These are phyloP conservation scores for Pycnomerus fuliginosus DNA, from an alignment of 2,888 invertebrate genomes.

Conservation along the genomic window DNA sequence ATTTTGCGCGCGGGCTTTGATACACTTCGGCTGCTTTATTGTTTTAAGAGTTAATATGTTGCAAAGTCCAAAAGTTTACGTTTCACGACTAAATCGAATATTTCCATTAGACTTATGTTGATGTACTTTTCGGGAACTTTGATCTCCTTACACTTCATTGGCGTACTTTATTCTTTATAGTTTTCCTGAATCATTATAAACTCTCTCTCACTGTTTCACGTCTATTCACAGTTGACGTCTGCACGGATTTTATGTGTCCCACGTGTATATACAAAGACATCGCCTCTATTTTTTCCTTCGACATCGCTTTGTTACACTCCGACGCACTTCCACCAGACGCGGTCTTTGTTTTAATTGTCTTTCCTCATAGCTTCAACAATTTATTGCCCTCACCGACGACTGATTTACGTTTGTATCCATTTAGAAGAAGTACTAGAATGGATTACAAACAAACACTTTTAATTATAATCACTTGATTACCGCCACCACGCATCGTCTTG, in stretches of 20 bases:
- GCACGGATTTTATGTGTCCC: slow-evolving; percentile 49
- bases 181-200: slow-evolving; percentile 48
- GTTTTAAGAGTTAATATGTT: slow-evolving; percentile 29
- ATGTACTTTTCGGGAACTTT: slow-evolving; percentile 42
- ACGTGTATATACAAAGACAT: slow-evolving; percentile 44
- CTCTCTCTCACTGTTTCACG: slow-evolving; percentile 40
- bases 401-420: too few relatives aligned
- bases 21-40: slow-evolving; percentile 27
- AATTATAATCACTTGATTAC: too few relatives aligned
- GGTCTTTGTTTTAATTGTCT: slow-evolving; percentile 2
- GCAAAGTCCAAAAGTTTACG: slow-evolving; percentile 27
- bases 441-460: too few relatives aligned
- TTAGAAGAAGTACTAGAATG: too few relatives aligned
- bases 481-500: too few relatives aligned
- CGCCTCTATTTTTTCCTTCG: slow-evolving; percentile 33
- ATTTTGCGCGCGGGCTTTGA: slow-evolving; percentile 16
- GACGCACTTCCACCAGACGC: slow-evolving; percentile 4
- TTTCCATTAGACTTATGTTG: slow-evolving; percentile 42
- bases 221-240: slow-evolving; percentile 50
- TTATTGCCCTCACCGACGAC: too few relatives aligned
- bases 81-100: slow-evolving; percentile 39
- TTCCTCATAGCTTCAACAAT: too few relatives aligned
- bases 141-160: slow-evolving; percentile 50
- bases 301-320: slow-evolving; percentile 10
- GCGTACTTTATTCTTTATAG: slow-evolving; percentile 49